Conservation (phyloP, 2,113 vertebrate genomes). For the Pionites leucogaster region DNA sequence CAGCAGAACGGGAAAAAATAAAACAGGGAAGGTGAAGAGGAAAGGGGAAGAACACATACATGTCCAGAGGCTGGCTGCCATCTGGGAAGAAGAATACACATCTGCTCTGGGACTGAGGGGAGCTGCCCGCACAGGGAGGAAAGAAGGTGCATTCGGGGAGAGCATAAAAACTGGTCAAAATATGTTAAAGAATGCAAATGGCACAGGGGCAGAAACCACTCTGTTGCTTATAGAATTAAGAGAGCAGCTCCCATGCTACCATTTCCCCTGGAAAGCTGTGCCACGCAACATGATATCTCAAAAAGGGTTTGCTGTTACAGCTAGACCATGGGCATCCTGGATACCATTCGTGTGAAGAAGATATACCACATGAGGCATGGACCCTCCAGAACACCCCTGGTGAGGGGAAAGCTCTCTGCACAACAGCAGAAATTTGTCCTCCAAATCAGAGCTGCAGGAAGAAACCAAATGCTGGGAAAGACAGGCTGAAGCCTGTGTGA, state of each 20-base stretch:
- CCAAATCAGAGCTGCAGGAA: neutral
- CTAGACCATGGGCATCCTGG: no score
- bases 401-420: neutral
- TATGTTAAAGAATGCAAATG: neutral
- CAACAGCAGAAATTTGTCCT: neutral
- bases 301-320: neutral
- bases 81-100: neutral
- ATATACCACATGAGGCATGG: neutral
- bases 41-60: neutral
- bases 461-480: neutral
- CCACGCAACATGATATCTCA: rapidly evolving
- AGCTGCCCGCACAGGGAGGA: rapidly evolving
- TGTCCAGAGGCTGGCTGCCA: neutral
- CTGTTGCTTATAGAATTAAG: neutral
- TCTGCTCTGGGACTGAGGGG: neutral
- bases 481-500: neutral
- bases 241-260: neutral
- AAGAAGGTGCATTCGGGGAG: neutral
- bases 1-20: neutral
- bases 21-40: neutral
- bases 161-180: neutral
- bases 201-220: neutral
- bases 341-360: rapidly evolving
- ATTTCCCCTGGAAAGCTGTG: neutral
- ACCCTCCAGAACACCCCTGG: neutral